Evolutionary conservation across 2,888 invertebrate species (phyloP).

Genomic region (Nipponacmea schrenckii): DNA sequence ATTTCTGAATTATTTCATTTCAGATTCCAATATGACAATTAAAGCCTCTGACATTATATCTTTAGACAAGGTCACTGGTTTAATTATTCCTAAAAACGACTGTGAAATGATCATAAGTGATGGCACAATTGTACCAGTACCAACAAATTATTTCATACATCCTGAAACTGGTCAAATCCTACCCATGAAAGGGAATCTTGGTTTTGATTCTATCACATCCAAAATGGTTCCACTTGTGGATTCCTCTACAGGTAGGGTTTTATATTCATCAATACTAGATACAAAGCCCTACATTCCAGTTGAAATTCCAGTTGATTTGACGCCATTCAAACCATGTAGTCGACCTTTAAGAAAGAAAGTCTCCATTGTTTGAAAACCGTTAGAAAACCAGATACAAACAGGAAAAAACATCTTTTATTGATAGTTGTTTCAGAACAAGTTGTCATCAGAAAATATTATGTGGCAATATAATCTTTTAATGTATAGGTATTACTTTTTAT

Average conservation of each 20-base stretch:
- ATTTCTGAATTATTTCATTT: neutral
- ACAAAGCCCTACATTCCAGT: too few species aligned
- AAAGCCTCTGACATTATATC: constrained; percentile 42
- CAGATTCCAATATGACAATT: constrained; percentile 40
- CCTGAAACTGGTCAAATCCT: constrained; percentile 63
- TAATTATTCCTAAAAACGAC: constrained; percentile 51
- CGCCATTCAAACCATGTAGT: too few species aligned
- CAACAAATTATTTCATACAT: constrained; percentile 57
- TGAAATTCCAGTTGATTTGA: too few species aligned
- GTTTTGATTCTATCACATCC: constrained; percentile 57
- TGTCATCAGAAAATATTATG: too few species aligned
- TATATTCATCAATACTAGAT: neutral
- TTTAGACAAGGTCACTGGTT: constrained; percentile 56
- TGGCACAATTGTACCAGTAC: constrained; percentile 47
- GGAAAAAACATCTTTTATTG: too few species aligned
- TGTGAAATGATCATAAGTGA: constrained; percentile 53
- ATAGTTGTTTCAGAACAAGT: too few species aligned
- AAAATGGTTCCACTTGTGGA: constrained; percentile 60
- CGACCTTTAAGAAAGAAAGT: too few species aligned
- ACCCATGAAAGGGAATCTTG: constrained; percentile 60
- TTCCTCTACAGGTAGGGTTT: constrained; percentile 56
- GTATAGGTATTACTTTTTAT: neutral
- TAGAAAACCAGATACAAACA: too few species aligned
- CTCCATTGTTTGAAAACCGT: too few species aligned
- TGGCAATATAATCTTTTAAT: too few species aligned